Percentiles rank a stretch among this genome's conserved stretches.
phyloP scores from a whole-genome alignment of 2,888 invertebrate genomes.

The Onthophagus sagittarius region DNA sequence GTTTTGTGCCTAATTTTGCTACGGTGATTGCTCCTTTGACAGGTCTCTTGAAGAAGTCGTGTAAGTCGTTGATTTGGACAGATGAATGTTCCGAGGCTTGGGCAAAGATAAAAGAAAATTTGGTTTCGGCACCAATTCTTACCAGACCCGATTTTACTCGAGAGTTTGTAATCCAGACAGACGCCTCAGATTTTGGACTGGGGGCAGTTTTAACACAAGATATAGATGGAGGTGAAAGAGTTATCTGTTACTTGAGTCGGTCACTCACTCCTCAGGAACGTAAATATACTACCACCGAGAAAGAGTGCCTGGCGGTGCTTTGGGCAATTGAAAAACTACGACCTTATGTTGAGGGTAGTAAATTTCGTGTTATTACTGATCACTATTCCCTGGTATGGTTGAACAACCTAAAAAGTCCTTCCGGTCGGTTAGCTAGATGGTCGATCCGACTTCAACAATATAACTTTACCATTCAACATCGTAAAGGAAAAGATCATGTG shows the following conservation, averaged over 20 bases:
- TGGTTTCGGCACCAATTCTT: conserved; percentile 24
- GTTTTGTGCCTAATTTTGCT: conserved; percentile 24
- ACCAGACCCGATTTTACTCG: conserved; percentile 18
- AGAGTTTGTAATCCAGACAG: conserved; percentile 30
- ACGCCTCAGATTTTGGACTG: conserved; percentile 28
- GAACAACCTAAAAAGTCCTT: too few relatives aligned
- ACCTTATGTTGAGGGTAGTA: conserved; percentile 24
- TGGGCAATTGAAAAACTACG: conserved; percentile 24
- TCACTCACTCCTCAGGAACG: conserved; percentile 23
- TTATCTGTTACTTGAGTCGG: conserved; percentile 15
- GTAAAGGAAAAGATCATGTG: conserved; percentile 22
- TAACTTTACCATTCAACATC: conserved; percentile 27
- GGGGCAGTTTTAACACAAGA: conserved; percentile 24
- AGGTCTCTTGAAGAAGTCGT: conserved; percentile 19
- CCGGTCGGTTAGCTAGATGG: conserved; percentile 21
- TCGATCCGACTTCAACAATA: conserved; percentile 26
- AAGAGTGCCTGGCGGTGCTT: too few relatives aligned
- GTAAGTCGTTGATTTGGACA: conserved; percentile 20
- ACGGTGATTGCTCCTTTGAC: conserved; percentile 20
- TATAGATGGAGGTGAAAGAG: conserved; percentile 12
- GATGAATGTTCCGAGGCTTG: conserved; percentile 12
- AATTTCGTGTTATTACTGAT: conserved; percentile 14
- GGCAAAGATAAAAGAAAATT: conserved; percentile 12
- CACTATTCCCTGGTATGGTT: conserved; percentile 16
- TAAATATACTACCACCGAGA: conserved; percentile 27